These are phyloP conservation scores for Gyps fulvus DNA, from an alignment of 2,113 vertebrate genomes.

Conservation along the genomic window DNA sequence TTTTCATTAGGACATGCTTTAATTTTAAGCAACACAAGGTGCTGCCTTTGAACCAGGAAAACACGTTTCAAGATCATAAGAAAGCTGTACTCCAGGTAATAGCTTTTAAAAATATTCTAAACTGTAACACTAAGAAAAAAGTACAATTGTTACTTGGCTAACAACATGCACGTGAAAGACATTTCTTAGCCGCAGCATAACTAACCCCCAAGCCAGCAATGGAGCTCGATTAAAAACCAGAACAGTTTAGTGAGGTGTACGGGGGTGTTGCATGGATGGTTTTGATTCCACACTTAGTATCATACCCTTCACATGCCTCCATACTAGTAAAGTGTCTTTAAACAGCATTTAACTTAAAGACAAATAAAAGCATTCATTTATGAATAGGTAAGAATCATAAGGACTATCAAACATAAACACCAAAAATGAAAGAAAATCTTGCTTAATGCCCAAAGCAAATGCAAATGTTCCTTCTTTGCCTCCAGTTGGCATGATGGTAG, in stretches of 20 bases:
- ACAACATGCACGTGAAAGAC: neutral
- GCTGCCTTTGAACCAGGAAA: slow-evolving; percentile 21
- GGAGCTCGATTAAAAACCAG: neutral
- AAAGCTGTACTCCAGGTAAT: neutral
- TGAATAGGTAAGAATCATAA: neutral
- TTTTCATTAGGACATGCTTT: neutral
- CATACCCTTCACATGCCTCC: neutral
- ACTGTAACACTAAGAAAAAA: neutral
- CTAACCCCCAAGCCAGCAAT: neutral
- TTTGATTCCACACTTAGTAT: neutral
- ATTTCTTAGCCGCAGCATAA: neutral
- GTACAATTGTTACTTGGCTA: neutral
- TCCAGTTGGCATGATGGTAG: neutral
- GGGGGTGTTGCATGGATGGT: neutral
- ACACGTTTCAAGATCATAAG: neutral
- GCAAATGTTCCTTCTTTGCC: neutral
- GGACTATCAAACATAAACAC: neutral
- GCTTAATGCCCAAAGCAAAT: neutral
- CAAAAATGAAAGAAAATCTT: neutral
- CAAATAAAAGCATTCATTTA: neutral
- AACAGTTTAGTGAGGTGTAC: neutral
- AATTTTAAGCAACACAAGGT: neutral
- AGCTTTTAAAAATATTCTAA: neutral
- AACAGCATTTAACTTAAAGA: neutral
- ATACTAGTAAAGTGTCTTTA: neutral